Conservation (phyloP, 2,113 vertebrate species). For the Octodon degus region DNA sequence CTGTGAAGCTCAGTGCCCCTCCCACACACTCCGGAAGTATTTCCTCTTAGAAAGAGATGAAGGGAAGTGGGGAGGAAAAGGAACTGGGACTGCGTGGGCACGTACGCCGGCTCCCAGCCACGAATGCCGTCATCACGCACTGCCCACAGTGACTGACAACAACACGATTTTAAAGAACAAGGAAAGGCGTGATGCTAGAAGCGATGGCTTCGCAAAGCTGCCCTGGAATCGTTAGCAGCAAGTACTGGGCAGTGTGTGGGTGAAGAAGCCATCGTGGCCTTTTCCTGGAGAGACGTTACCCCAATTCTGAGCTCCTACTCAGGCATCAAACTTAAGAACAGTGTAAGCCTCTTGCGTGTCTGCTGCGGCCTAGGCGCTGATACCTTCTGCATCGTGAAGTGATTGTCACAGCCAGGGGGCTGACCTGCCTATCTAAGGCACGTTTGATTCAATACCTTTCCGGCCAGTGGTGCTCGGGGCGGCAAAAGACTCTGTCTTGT, state of each 20-base stretch:
- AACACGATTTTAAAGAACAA: not conserved
- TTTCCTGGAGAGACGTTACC: not conserved
- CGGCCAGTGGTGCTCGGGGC: not conserved
- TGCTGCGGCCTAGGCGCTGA: not conserved
- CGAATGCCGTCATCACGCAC: not conserved
- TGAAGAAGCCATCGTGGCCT: not conserved
- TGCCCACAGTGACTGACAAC: not conserved
- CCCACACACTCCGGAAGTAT: not conserved
- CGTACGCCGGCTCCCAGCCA: not conserved
- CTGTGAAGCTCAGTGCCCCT: not conserved
- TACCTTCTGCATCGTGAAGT: not conserved
- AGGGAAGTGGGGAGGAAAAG: not conserved
- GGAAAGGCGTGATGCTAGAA: not conserved
- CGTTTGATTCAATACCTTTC: slow-evolving; percentile 46
- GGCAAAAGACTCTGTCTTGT: not conserved
- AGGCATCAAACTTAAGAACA: not conserved
- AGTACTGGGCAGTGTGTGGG: rapidly evolving
- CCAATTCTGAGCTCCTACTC: slow-evolving; percentile 8
- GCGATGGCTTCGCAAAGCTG: rapidly evolving
- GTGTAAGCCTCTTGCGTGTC: not conserved
- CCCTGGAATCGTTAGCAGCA: not conserved
- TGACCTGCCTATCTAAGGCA: slow-evolving; percentile 54
- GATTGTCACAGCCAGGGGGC: not conserved
- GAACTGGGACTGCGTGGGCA: rapidly evolving
- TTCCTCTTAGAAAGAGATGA: not conserved